A percentile compares a stretch with the other conserved stretches of the same genome.
phyloP scores from a whole-genome alignment of 2,113 vertebrate genomes.

The Vulpes vulpes region DNA sequence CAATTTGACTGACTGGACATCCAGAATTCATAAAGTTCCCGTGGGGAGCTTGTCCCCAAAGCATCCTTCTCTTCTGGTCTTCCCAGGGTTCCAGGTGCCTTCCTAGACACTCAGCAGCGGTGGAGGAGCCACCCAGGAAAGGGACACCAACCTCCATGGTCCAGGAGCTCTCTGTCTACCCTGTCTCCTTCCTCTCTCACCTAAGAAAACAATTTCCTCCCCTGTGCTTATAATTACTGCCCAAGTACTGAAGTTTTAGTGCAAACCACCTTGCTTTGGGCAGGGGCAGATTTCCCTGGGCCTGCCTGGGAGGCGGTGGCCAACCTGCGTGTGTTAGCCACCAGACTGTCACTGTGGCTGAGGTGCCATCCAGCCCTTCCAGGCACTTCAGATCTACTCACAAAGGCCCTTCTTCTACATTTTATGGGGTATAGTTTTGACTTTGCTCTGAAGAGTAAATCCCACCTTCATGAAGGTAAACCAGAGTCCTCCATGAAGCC shows the following conservation, averaged over 20 bases:
- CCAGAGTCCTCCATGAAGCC: neutral
- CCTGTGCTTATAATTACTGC: neutral
- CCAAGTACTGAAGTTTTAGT: neutral
- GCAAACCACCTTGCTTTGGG: neutral
- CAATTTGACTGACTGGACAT: neutral
- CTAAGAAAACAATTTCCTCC: neutral
- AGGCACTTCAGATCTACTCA: neutral
- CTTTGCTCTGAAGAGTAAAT: conserved; percentile 8
- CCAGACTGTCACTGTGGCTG: too few relatives aligned
- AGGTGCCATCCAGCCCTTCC: neutral
- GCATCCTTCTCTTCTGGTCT: neutral
- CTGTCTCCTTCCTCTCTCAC: neutral
- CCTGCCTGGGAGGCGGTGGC: fast-evolving
- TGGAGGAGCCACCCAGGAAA: neutral
- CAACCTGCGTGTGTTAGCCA: neutral
- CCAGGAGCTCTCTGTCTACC: neutral
- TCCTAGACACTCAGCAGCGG: neutral
- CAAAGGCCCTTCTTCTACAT: neutral
- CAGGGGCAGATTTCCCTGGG: neutral
- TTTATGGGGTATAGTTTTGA: neutral
- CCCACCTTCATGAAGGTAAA: neutral
- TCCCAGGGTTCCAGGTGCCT: neutral
- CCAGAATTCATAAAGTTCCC: neutral
- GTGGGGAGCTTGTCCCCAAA: neutral
- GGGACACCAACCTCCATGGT: too few relatives aligned